Base-by-base conservation (phyloP, 2,888 invertebrate genomes). In the Biston stratarius region DNA sequence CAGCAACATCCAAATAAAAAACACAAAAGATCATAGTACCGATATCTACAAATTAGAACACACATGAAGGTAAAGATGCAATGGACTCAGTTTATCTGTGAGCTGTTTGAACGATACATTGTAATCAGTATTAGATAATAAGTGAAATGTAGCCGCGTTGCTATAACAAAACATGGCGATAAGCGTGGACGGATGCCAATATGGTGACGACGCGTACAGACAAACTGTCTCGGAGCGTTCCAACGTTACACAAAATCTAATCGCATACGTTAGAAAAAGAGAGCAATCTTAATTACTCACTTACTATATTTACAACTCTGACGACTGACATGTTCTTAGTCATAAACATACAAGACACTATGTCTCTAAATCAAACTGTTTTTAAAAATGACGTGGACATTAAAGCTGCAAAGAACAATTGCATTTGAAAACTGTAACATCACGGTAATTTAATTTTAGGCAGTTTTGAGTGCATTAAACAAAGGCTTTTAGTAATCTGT, bases 121-220 rank as follows among this genome's bases (percentile, higher is more conserved):
- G 51, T 45, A 67, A 67, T 59, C 63, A 55, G 63, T 36, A 55
- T 52, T 45, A 67, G 63, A 63, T 67, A 63, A 56, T 42, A 34
- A 55, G n/a, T 34, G 51, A 51, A 40, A 59, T 44, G 60, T 67
- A 59, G 38, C 52, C 40, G 61, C 56, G 57, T 51, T 45, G 67
- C 51, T 61, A 63, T 75, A 74, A 74, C 72, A 77, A 71, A 70
- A 67, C 64, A 64, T 69, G 65, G 61, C 56, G 74, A 65, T 68
- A 72, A 62, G 62, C 70, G 77, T 87, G 86, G 85, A 82, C 67
- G 74, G 67, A 81, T 84, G 85, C 85, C 88, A 86, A 86, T 76
- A 75, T 67, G 62, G 68, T 75, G 77, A 78, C 75, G 74, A 78
- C 79, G 80, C 76, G 77, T 78, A 83, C 62, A 68, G 86, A 83